Conservation (phyloP, 2,113 vertebrate species). For the Pyrgilauda ruficollis region DNA sequence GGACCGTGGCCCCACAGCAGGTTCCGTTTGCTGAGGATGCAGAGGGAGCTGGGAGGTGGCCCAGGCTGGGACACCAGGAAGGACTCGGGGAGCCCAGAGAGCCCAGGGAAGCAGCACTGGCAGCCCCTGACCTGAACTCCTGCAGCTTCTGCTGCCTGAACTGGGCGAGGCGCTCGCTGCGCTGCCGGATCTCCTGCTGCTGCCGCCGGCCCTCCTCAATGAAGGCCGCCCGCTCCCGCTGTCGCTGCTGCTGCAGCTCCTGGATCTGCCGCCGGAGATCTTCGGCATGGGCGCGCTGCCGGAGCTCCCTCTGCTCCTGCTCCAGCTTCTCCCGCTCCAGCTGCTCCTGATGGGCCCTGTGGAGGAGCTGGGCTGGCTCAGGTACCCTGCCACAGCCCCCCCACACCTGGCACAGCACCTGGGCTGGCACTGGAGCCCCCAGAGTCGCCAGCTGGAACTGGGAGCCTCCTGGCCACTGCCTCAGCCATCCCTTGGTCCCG, state of each 20-base stretch:
- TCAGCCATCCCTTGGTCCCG: rapidly evolving
- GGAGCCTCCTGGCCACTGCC: neutral
- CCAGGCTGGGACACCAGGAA: neutral
- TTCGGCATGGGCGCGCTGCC: neutral
- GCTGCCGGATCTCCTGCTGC: neutral
- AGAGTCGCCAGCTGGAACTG: neutral
- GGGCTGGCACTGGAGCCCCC: neutral
- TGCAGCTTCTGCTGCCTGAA: neutral
- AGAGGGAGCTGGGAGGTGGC: neutral
- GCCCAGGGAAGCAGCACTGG: neutral
- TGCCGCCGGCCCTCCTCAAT: neutral
- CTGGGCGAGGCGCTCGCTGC: neutral
- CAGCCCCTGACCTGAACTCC: neutral
- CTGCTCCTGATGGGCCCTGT: neutral
- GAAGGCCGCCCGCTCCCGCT: neutral
- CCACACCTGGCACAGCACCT: neutral
- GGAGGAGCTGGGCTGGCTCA: neutral
- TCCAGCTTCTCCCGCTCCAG: neutral
- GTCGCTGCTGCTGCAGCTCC: neutral
- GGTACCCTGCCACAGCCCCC: neutral
- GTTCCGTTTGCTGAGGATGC: neutral
- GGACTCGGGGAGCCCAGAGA: neutral
- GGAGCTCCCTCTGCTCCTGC: neutral
- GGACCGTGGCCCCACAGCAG: too few relatives aligned
- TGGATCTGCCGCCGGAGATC: neutral